phyloP scores from a whole-genome alignment of 2,113 vertebrate species.

The Calidris pugnax region DNA sequence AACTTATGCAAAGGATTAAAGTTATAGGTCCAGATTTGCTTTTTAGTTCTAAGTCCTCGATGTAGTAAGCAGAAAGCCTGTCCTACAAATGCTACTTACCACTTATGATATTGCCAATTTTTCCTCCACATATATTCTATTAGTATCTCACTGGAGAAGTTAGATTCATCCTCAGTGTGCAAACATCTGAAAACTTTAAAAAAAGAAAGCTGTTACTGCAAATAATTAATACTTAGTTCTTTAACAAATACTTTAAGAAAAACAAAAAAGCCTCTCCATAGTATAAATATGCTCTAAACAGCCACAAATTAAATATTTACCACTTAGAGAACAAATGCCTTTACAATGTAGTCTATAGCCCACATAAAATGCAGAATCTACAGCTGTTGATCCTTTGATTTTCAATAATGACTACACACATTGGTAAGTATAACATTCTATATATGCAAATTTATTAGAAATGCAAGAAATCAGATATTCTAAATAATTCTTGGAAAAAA shows the following conservation, averaged over 20 bases:
- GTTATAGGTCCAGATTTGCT: background rate
- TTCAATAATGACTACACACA: background rate
- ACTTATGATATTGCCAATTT: constrained; percentile 14
- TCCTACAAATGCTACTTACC: background rate
- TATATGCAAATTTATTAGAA: background rate
- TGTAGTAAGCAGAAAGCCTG: background rate
- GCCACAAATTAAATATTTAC: background rate
- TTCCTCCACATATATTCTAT: constrained; percentile 33
- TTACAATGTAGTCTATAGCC: background rate
- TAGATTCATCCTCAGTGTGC: constrained; percentile 36
- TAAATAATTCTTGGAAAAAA: background rate
- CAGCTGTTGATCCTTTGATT: rapidly evolving
- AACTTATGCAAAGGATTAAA: background rate
- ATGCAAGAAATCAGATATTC: background rate
- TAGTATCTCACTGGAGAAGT: constrained; percentile 10
- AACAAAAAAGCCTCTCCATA: background rate
- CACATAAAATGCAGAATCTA: background rate
- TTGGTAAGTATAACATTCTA: background rate
- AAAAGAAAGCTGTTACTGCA: background rate
- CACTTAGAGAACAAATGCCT: background rate
- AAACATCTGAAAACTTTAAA: constrained; percentile 59
- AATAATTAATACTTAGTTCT: background rate
- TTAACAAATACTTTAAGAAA: background rate
- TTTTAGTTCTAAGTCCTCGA: background rate
- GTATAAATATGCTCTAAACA: background rate